Conservation (phyloP, 2,113 vertebrate species). For the Morone chrysops region DNA sequence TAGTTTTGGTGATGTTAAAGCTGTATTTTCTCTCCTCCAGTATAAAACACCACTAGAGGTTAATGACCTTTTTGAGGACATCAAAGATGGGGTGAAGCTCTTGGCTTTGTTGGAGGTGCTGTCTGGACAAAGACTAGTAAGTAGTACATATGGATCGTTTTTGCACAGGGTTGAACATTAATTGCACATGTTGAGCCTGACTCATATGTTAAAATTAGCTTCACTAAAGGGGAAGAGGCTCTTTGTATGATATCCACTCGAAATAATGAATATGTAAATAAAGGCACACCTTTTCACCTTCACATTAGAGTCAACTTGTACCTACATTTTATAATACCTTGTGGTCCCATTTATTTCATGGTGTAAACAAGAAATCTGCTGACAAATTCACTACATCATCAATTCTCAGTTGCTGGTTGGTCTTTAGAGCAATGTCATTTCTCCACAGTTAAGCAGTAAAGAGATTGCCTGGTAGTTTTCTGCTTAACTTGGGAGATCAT, state of each 20-base stretch:
- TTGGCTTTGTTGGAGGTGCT: slow-evolving; percentile 95
- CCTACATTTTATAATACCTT: background rate
- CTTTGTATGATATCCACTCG: background rate
- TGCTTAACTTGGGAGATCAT: background rate
- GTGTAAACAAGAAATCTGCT: background rate
- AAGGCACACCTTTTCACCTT: background rate
- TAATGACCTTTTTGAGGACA: slow-evolving; percentile 97
- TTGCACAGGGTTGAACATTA: background rate
- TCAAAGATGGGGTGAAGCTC: slow-evolving; percentile 97
- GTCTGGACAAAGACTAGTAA: slow-evolving; percentile 96
- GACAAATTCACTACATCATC: background rate
- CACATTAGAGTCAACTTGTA: background rate
- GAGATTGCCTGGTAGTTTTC: background rate
- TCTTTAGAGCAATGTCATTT: background rate
- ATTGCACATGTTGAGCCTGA: background rate
- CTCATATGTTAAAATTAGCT: background rate
- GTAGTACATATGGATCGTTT: slow-evolving; percentile 40
- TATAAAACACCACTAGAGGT: slow-evolving; percentile 92
- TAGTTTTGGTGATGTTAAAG: slow-evolving; percentile 13
- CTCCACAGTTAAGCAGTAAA: background rate
- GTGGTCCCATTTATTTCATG: background rate
- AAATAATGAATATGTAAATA: slow-evolving; percentile 2
- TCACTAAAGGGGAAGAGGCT: background rate
- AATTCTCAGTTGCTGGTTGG: background rate
- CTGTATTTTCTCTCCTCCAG: slow-evolving; percentile 74